These are phyloP conservation scores for Alviniconcha strummeri DNA, from an alignment of 2,888 invertebrate genomes.

Conservation along the genomic window DNA sequence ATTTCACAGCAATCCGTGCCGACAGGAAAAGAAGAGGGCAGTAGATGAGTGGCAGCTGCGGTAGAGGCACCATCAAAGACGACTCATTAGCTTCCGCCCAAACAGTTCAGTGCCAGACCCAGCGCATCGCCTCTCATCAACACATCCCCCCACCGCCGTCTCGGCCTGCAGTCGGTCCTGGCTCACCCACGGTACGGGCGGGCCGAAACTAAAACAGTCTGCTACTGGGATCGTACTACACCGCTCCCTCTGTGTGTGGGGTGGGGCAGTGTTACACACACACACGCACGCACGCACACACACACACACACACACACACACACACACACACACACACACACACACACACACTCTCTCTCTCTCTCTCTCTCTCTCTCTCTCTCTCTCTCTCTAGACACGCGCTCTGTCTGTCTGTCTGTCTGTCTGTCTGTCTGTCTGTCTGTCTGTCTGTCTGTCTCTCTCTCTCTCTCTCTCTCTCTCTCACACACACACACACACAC, in stretches of 20 bases:
- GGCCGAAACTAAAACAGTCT: too few relatives aligned
- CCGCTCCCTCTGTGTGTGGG: too few relatives aligned
- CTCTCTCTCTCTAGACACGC: not conserved
- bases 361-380: slow-evolving; percentile 1
- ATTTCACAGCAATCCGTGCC: too few relatives aligned
- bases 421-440: not conserved
- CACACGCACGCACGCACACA: too few relatives aligned
- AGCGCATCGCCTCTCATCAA: too few relatives aligned
- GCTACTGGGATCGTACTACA: too few relatives aligned
- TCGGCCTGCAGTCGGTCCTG: too few relatives aligned
- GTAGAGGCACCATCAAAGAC: slow-evolving; percentile 1
- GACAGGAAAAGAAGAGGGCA: not conserved
- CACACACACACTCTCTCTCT: not conserved
- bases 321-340: not conserved
- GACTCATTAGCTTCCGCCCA: slow-evolving; percentile 12
- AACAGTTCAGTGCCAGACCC: not conserved
- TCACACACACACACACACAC: slow-evolving; percentile 4
- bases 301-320: too few relatives aligned
- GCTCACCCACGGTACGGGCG: too few relatives aligned
- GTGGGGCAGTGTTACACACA: too few relatives aligned
- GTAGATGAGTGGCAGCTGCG: slow-evolving; percentile 3
- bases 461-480: slow-evolving; percentile 9
- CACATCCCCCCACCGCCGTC: too few relatives aligned
- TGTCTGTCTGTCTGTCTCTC: not conserved
- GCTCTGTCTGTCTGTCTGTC: not conserved